Conservation (phyloP, 2,888 invertebrate genomes). For the Papilio demoleus region DNA sequence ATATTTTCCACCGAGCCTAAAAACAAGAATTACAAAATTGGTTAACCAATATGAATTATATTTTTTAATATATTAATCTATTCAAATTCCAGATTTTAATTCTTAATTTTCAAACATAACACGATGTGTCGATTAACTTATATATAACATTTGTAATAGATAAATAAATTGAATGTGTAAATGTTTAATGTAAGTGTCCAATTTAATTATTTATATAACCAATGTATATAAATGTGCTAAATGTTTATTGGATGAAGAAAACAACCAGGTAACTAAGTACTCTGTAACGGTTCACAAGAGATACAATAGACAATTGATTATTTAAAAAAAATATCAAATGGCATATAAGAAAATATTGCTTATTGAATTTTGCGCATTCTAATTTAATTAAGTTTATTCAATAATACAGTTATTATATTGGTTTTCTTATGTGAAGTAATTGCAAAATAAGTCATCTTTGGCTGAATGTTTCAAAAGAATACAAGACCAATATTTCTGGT, state of each 20-base stretch:
- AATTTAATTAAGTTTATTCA: background rate
- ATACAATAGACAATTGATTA: no score
- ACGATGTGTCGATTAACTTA: slow-evolving; percentile 6
- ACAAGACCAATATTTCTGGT: background rate
- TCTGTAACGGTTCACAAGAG: slow-evolving; percentile 8
- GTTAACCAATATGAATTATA: background rate
- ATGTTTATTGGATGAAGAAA: background rate
- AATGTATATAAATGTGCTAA: background rate
- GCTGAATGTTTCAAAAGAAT: slow-evolving; percentile 11
- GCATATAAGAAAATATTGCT: background rate
- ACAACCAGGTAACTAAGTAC: background rate
- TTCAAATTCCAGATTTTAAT: no score
- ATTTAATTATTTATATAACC: background rate
- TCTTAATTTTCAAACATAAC: background rate
- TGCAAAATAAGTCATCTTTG: background rate
- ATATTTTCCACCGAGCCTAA: background rate
- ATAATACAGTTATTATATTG: background rate
- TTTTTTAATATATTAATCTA: no score
- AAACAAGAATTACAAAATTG: background rate
- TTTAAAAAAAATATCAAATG: no score
- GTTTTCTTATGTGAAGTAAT: background rate
- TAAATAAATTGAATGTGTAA: slow-evolving; percentile 11
- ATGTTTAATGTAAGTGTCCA: slow-evolving; percentile 4
- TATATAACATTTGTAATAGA: background rate
- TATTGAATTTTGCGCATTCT: background rate